Evolutionary conservation across 2,113 vertebrate species (phyloP), one percentile per base, ranked within the genome.

Genomic region (Bubo blakistoni): DNA sequence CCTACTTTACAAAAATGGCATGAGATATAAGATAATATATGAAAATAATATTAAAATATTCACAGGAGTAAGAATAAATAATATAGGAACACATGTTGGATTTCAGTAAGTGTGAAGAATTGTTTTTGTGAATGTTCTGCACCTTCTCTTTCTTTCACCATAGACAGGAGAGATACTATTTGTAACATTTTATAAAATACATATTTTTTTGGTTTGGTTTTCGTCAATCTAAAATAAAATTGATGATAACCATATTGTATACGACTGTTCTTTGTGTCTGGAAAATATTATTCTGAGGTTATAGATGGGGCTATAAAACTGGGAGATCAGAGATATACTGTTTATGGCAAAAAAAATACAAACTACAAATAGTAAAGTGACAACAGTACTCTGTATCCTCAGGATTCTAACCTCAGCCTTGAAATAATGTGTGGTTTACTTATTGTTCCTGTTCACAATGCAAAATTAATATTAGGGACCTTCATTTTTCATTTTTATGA

Each of bases 251-350:
- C 88, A 85, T 65, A 74, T 85, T 92, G 70, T 51, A 66, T 73
- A 77, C 1, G 8, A 32, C n/a, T 87, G 69, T 21, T 87, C 27
- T 87, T 3, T 71, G 63, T 85, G 54, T 90, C 92, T 97, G 91
- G 78, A 95, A 96, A 94, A 89, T 90, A 91, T 96, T 94, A 94
- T 85, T 95, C 57, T 80, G 72, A 85, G 49, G 83, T 84, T 87
- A 84, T 89, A 36, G 69, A 92, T 94, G 49, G 27, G 16, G 24
- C n/a, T 91, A 78, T 87, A 92, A 95, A 94, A 66, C 77, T 54
- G 62, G 47, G 61, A 94, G 81, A 93, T 85, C 83, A 87, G 61
- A 93, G 80, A 91, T 96, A 79, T 30, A 88, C 80, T 91, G 92
- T 87, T 96, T 92, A 96, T 91, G 67, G 72, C 84, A 84, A 93